Evolutionary conservation across 2,888 invertebrate species (phyloP), one percentile per base, ranked within the genome.

Genomic region (Drosophila bunnanda): DNA sequence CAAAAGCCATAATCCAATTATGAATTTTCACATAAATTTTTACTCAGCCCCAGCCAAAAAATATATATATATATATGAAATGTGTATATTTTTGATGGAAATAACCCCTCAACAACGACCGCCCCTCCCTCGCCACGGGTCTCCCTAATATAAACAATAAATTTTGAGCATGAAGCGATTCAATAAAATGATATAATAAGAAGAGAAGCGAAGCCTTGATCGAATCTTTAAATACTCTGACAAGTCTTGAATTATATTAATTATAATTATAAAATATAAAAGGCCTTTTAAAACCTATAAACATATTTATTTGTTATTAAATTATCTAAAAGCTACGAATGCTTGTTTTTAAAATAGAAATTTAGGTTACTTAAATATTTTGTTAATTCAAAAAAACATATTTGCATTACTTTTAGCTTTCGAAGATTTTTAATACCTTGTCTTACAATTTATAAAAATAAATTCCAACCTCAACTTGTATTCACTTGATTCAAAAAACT

Each of bases 1-100:
- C 75, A 76, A 86, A 81, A 80, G 84, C 88, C 88, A 89, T 89
- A 89, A 83, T 83, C 88, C 86, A 83, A 89, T 89, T 88, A 83
- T 83, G 89, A 88, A 79, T 83, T 83, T 83, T 89, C 89, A 85
- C 83, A 83, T 83, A 79, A 88, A 89, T 83, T 89, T 81, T 55
- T 70, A 70, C 70, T 32, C 61, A 62, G 46, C 48, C 44, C 56
- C 44, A 20, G 13, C 25, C 13, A 25, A 54, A 34, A 25, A 36
- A 15, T 2, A 25, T 4, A 25, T 4, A 25, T 4, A 25, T 4
- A 25, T 4, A 25, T 4, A n/a, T 15, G 32, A 46, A 56, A 68
- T 39, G 43, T 54, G 64, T 65, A 56, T 75, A 55, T 48, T 72
- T 43, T 68, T 67, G 76, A 67, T 56, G 58, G 43, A 67, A 58